phyloP scores from a whole-genome alignment of 92 coral and sea anemone species.

The Epizoanthus fatuus region DNA sequence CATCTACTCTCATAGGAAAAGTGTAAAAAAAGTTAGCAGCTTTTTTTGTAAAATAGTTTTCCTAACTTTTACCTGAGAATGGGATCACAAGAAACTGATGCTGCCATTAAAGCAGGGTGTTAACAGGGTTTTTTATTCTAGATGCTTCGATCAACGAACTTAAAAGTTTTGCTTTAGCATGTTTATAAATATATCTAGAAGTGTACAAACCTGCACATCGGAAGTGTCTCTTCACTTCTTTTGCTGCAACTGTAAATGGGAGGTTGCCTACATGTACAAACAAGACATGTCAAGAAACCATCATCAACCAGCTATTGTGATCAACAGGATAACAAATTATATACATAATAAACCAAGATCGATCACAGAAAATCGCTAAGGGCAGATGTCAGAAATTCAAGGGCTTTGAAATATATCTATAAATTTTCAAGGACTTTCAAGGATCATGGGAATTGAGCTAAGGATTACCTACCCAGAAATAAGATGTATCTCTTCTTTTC shows the following conservation, averaged over 20 bases:
- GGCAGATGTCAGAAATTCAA: background rate
- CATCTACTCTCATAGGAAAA: no score
- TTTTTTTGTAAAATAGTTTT: no score
- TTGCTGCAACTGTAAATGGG: constrained; percentile 82
- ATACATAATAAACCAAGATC: background rate
- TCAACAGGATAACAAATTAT: background rate
- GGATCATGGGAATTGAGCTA: no score
- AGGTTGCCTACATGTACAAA: constrained; percentile 74
- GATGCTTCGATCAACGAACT: background rate
- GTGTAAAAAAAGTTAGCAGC: no score
- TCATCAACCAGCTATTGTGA: no score
- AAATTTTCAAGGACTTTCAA: no score
- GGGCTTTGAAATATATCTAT: no score
- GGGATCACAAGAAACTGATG: no score
- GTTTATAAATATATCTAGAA: background rate
- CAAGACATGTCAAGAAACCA: no score
- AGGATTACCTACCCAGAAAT: constrained; percentile 57
- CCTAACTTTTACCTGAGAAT: no score
- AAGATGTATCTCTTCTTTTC: constrained; percentile 63
- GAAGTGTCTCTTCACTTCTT: constrained; percentile 86
- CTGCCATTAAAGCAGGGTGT: no score
- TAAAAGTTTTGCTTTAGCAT: background rate
- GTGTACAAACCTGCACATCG: constrained; percentile 72
- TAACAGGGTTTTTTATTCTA: background rate
- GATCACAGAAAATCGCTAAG: background rate